A percentile compares a stretch with the other conserved stretches of the same genome.
These are phyloP conservation scores for Avahi laniger DNA, from an alignment of 2,797 vertebrate species.

Conservation along the genomic window DNA sequence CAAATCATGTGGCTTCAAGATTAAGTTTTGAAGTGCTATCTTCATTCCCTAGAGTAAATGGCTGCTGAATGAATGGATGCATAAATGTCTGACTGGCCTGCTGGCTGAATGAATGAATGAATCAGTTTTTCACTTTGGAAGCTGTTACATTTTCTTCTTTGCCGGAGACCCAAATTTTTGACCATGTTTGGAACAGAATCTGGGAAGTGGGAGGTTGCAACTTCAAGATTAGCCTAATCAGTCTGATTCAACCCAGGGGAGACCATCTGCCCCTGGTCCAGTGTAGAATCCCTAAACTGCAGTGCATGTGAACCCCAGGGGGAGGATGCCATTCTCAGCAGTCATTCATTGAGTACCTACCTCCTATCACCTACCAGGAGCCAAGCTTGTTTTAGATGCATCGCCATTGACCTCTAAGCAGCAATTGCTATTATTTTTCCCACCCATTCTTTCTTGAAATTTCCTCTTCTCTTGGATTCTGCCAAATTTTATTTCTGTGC, in stretches of 20 bases:
- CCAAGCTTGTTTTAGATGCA: neutral
- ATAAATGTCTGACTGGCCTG: constrained; percentile 37
- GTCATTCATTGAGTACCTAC: accelerated
- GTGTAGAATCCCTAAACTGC: neutral
- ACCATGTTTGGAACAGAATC: constrained; percentile 4
- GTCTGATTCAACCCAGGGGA: neutral
- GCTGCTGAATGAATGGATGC: constrained; percentile 60
- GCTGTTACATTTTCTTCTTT: constrained; percentile 20
- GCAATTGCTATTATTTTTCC: neutral
- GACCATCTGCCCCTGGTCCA: neutral
- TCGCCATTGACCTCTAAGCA: neutral
- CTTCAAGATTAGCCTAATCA: neutral
- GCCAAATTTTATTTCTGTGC: neutral
- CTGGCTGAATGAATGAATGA: constrained; percentile 37
- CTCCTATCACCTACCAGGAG: neutral
- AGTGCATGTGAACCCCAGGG: neutral
- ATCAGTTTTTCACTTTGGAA: constrained; percentile 48
- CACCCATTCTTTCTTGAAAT: neutral
- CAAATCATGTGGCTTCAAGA: constrained; percentile 65
- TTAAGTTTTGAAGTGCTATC: constrained; percentile 72
- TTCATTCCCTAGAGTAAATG: constrained; percentile 66
- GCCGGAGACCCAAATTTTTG: neutral
- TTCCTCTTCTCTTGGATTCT: neutral
- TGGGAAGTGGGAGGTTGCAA: neutral
- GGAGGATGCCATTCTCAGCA: neutral